Evolutionary conservation across 2,888 invertebrate genomes (phyloP).

Genomic region (Augiades crinisus): DNA sequence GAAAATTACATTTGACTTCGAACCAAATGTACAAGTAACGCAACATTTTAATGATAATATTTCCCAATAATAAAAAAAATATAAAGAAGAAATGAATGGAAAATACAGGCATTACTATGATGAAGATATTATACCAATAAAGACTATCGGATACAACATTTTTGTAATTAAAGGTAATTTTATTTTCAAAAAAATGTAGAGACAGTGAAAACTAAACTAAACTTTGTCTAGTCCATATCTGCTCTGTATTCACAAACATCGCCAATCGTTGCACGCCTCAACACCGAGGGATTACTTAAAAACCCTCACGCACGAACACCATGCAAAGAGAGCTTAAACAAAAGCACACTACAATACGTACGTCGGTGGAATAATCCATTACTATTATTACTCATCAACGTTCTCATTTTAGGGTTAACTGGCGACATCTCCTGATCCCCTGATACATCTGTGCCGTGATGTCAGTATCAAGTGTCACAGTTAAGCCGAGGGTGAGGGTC

Average conservation of each 20-base stretch:
- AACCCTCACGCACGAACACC: conserved; percentile 14
- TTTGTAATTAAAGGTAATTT: no score
- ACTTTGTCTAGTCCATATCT: neutral
- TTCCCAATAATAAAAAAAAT: no score
- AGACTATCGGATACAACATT: no score
- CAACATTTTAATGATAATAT: no score
- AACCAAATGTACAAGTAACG: no score
- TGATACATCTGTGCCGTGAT: conserved; percentile 49
- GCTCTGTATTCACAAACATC: conserved; percentile 1
- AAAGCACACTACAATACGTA: conserved; percentile 34
- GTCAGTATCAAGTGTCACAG: conserved; percentile 69
- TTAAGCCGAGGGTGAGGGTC: conserved; percentile 47
- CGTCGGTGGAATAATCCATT: conserved; percentile 56
- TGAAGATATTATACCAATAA: no score
- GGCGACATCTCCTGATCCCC: conserved; percentile 58
- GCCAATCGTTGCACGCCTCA: neutral
- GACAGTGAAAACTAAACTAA: no score
- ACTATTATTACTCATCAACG: conserved; percentile 65
- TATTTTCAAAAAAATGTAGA: no score
- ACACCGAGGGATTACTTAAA: conserved; percentile 7
- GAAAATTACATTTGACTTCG: no score
- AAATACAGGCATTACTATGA: no score
- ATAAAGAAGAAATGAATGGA: no score
- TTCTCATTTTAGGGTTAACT: conserved; percentile 65
- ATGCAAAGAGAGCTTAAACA: conserved; percentile 27